These are phyloP conservation scores for Brachylomia viminalis DNA, from an alignment of 2,888 invertebrate genomes.

Conservation along the genomic window DNA sequence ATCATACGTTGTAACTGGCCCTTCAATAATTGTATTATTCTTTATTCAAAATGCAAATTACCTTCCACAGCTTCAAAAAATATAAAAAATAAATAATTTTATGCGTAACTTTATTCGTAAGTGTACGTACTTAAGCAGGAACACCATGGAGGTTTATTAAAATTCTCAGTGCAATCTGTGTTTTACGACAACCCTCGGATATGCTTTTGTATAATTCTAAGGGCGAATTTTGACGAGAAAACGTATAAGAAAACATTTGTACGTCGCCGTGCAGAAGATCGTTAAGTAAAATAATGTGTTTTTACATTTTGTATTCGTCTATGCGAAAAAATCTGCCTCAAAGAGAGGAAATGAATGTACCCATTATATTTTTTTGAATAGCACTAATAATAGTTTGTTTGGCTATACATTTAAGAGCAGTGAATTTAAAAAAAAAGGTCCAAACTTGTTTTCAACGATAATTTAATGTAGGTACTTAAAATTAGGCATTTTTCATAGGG, in stretches of 20 bases:
- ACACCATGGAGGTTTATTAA: conserved; percentile 73
- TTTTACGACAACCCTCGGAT: conserved; percentile 74
- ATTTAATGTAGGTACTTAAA: not conserved
- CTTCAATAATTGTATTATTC: no score
- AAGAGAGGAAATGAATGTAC: conserved; percentile 13
- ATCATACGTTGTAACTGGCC: no score
- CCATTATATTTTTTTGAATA: conserved; percentile 9
- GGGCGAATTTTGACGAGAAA: conserved; percentile 72
- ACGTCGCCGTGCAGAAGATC: conserved; percentile 65
- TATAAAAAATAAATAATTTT: conserved; percentile 34
- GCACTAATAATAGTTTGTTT: not conserved
- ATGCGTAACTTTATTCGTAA: conserved; percentile 55
- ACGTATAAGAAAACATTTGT: conserved; percentile 74
- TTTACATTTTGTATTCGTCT: conserved; percentile 33
- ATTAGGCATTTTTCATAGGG: not conserved
- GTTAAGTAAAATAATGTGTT: conserved; percentile 70
- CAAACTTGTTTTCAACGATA: not conserved
- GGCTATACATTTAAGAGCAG: not conserved
- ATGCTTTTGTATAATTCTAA: conserved; percentile 74
- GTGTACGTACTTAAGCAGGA: conserved; percentile 52
- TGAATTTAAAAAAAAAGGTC: not conserved
- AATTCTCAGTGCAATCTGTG: conserved; percentile 77
- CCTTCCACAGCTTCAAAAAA: conserved; percentile 3
- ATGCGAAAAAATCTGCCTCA: conserved; percentile 2
- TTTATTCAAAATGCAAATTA: not conserved